Evolutionary conservation across 2,797 vertebrate genomes (phyloP).

Genomic region (Taenioides sp.): DNA sequence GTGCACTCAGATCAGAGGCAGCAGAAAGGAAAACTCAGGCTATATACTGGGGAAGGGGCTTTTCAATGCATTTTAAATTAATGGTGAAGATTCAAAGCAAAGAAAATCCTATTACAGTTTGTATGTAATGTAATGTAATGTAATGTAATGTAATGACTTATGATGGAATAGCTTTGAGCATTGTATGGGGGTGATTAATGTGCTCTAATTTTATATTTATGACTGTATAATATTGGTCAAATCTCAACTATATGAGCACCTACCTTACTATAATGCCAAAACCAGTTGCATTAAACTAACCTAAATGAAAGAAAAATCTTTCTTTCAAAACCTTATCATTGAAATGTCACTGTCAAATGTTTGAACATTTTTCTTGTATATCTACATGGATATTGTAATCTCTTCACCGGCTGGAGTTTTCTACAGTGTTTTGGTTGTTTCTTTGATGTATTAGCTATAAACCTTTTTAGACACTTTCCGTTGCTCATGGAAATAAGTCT

Average conservation of each 20-base stretch:
- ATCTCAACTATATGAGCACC: background rate
- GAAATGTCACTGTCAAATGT: too few relatives aligned
- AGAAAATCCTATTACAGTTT: background rate
- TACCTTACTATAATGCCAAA: too few relatives aligned
- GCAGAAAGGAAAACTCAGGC: slow-evolving; percentile 4
- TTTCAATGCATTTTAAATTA: slow-evolving; percentile 14
- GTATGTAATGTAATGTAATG: slow-evolving; percentile 1
- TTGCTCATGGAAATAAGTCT: too few relatives aligned
- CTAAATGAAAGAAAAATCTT: too few relatives aligned
- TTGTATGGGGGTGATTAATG: background rate
- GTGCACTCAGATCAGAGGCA: slow-evolving; percentile 24
- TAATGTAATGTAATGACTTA: background rate
- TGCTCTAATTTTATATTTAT: slow-evolving; percentile 1
- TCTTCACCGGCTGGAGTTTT: too few relatives aligned
- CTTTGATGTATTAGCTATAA: too few relatives aligned
- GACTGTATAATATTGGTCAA: background rate
- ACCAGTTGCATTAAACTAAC: too few relatives aligned
- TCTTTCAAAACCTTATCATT: too few relatives aligned
- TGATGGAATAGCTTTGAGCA: slow-evolving; percentile 4
- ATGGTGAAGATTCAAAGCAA: slow-evolving; percentile 3
- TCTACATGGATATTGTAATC: too few relatives aligned
- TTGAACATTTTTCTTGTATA: too few relatives aligned
- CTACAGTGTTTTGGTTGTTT: too few relatives aligned
- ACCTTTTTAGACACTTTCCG: too few relatives aligned
- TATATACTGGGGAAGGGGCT: slow-evolving; percentile 9